phyloP scores from a whole-genome alignment of 2,113 vertebrate species.

The Cariama cristata region DNA sequence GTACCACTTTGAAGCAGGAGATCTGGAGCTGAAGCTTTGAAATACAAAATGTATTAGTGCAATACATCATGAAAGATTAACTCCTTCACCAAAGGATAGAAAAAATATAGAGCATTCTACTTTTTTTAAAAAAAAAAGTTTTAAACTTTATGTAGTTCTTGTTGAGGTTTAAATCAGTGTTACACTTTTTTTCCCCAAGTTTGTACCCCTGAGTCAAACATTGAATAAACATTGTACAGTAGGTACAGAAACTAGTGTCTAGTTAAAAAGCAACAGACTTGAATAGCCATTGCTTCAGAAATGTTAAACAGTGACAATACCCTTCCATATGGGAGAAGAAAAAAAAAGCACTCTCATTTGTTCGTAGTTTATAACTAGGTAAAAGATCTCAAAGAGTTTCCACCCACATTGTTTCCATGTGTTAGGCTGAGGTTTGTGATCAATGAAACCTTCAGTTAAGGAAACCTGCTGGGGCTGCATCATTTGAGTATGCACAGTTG shows the following conservation, averaged over 20 bases:
- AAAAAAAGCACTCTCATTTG: background rate
- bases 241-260: conserved; percentile 73
- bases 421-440: background rate
- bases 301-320: conserved; percentile 36
- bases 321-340: background rate
- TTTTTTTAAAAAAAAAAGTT: background rate
- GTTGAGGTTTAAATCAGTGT: conserved; percentile 74
- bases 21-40: conserved; percentile 5
- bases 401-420: background rate
- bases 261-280: conserved; percentile 57
- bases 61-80: conserved; percentile 32
- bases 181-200: conserved; percentile 66
- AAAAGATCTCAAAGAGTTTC: conserved; percentile 47
- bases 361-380: background rate
- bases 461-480: background rate
- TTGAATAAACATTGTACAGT: conserved; percentile 71
- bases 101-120: conserved; percentile 31
- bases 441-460: background rate
- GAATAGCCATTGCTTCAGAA: conserved; percentile 21
- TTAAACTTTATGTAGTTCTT: conserved; percentile 43
- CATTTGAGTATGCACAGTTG: background rate
- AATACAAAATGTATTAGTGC: conserved; percentile 60
- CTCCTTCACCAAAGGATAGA: conserved; percentile 7
- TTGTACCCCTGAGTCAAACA: conserved; percentile 81
- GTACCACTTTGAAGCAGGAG: conserved; percentile 24